Evolutionary conservation across 1,140 invertebrate species (phyloP).

Genomic region (Penaeus indicus): DNA sequence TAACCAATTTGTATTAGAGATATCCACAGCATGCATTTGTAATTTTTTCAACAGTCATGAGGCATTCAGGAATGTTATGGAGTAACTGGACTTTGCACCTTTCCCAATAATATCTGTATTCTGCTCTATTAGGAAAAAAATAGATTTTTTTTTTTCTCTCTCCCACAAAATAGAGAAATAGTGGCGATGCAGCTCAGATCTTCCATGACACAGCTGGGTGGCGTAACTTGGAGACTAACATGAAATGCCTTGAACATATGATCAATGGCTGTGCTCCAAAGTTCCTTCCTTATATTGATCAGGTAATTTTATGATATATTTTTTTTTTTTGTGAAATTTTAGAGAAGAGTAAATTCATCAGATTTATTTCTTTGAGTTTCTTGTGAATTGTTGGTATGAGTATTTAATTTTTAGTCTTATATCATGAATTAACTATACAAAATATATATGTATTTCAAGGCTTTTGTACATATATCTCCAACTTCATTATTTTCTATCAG

Average conservation of each 20-base stretch:
- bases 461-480: too few species aligned
- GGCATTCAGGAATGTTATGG: too few species aligned
- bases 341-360: background rate
- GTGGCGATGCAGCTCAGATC: conserved; percentile 71
- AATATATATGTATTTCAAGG: too few species aligned
- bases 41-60: too few species aligned
- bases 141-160: conserved; percentile 43
- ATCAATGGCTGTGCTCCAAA: conserved; percentile 72
- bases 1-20: too few species aligned
- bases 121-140: background rate
- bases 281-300: conserved; percentile 71
- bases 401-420: background rate
- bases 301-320: conserved; percentile 17
- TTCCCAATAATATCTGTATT: background rate
- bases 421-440: too few species aligned
- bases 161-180: conserved; percentile 68
- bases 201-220: conserved; percentile 76
- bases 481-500: too few species aligned
- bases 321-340: background rate
- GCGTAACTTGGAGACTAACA: conserved; percentile 75
- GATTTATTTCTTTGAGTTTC: background rate
- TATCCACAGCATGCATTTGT: too few species aligned
- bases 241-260: conserved; percentile 74
- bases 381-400: background rate
- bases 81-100: too few species aligned